phyloP scores from a whole-genome alignment of 1,140 invertebrate genomes.

The Hycleus phaleratus region DNA sequence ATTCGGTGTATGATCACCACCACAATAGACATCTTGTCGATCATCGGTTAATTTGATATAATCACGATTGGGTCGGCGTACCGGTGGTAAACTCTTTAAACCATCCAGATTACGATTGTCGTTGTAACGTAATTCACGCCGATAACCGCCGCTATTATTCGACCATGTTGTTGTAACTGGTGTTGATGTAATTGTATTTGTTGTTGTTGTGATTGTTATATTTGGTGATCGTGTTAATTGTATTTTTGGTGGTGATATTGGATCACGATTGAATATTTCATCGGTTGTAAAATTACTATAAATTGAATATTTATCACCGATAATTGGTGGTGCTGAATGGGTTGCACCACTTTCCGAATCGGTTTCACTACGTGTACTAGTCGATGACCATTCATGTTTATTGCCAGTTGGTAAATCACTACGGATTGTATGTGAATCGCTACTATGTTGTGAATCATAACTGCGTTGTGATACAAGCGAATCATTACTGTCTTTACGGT shows the following conservation, averaged over 20 bases:
- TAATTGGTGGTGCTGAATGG: constrained; percentile 30
- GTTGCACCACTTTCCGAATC: constrained; percentile 31
- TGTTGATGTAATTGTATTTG: not conserved
- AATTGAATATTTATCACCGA: constrained; percentile 15
- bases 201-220: constrained; percentile 3
- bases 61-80: constrained; percentile 31
- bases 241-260: constrained; percentile 18
- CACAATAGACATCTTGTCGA: constrained; percentile 26
- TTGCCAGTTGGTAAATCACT: not conserved
- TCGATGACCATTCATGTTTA: constrained; percentile 32
- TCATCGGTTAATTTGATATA: constrained; percentile 17
- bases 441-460: constrained; percentile 31
- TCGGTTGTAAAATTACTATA: constrained; percentile 17
- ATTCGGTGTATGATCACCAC: constrained; percentile 30
- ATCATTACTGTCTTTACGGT: constrained; percentile 49
- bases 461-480: constrained; percentile 45
- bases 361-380: constrained; percentile 35
- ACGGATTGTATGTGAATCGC: constrained; percentile 28
- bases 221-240: constrained; percentile 20
- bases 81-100: constrained; percentile 44
- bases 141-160: not conserved
- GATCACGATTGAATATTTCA: constrained; percentile 20
- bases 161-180: not conserved
- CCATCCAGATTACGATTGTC: constrained; percentile 19
- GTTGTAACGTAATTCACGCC: constrained; percentile 1